phyloP scores from a whole-genome alignment of 37 sponge, comb jelly and placozoan genomes.

The Axinella damicornis region DNA sequence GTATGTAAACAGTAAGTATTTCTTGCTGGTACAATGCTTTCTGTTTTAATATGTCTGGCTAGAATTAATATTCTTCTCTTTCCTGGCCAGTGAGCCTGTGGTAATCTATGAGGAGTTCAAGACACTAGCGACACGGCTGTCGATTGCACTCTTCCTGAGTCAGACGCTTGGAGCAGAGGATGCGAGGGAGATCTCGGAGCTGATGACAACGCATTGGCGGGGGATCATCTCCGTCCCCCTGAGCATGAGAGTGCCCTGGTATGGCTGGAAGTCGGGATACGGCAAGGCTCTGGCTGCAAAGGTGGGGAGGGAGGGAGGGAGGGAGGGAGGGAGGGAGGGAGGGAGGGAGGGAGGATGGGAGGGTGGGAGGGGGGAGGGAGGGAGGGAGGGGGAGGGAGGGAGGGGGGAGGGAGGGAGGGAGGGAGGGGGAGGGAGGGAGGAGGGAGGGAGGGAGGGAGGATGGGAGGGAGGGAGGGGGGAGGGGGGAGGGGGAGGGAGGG shows the following conservation, averaged over 20 bases:
- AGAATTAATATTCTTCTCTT: no score
- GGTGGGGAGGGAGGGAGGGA: neutral
- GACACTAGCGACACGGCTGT: constrained; percentile 65
- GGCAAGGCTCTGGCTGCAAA: constrained; percentile 80
- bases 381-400: no score
- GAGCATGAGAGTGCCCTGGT: constrained; percentile 58
- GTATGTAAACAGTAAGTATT: no score
- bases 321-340: no score
- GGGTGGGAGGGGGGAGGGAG: no score
- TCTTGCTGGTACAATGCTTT: no score
- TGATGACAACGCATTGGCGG: constrained; percentile 87
- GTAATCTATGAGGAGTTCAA: constrained; percentile 79
- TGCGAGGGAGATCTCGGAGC: constrained; percentile 53
- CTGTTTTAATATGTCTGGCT: no score
- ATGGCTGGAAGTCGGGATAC: constrained; percentile 69
- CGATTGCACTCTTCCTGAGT: constrained; percentile 77
- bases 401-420: neutral
- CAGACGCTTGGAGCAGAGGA: constrained; percentile 33
- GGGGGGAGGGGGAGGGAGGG: neutral
- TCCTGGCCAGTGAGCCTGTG: constrained; percentile 41
- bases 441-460: neutral
- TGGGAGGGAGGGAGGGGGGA: neutral
- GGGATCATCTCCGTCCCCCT: constrained; percentile 89
- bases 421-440: neutral
- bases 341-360: no score